These are phyloP conservation scores for Channa maculata DNA, from an alignment of 2,113 vertebrate genomes.

Conservation along the genomic window DNA sequence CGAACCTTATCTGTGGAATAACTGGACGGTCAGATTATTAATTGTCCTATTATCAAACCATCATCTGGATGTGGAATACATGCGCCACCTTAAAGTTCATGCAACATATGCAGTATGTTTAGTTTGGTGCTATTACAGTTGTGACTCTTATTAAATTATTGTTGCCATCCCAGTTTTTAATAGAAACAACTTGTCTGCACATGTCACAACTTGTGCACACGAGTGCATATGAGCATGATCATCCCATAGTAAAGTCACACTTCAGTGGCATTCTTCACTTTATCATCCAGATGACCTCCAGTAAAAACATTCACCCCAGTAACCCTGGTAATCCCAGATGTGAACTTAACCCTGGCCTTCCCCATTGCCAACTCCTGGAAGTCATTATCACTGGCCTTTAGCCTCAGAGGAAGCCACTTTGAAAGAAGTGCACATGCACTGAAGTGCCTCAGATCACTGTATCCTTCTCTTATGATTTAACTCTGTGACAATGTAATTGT, in stretches of 20 bases:
- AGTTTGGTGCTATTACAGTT: neutral
- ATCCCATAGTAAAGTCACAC: slow-evolving; percentile 48
- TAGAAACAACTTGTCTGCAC: slow-evolving; percentile 12
- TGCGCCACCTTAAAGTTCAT: neutral
- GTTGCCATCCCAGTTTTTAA: slow-evolving; percentile 4
- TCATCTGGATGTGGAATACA: slow-evolving; percentile 10
- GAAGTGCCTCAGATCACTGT: slow-evolving; percentile 28
- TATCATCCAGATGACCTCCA: slow-evolving; percentile 65
- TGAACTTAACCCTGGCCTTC: slow-evolving; percentile 74
- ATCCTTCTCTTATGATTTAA: slow-evolving; percentile 51
- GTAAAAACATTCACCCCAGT: slow-evolving; percentile 56
- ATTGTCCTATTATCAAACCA: slow-evolving; percentile 7
- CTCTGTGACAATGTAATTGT: slow-evolving; percentile 1
- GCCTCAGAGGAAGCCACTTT: slow-evolving; percentile 54
- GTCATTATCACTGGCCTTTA: slow-evolving; percentile 70
- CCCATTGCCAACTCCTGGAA: slow-evolving; percentile 59
- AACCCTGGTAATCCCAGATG: slow-evolving; percentile 66
- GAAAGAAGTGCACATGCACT: slow-evolving; percentile 41
- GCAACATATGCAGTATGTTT: neutral
- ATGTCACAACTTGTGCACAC: slow-evolving; percentile 17
- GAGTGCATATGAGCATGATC: neutral
- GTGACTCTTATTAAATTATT: neutral
- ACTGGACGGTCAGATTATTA: slow-evolving; percentile 27
- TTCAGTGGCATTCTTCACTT: slow-evolving; percentile 63
- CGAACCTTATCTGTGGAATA: slow-evolving; percentile 35